Conservation (phyloP, 2,888 invertebrate species). For the Leistus spinibarbis region DNA sequence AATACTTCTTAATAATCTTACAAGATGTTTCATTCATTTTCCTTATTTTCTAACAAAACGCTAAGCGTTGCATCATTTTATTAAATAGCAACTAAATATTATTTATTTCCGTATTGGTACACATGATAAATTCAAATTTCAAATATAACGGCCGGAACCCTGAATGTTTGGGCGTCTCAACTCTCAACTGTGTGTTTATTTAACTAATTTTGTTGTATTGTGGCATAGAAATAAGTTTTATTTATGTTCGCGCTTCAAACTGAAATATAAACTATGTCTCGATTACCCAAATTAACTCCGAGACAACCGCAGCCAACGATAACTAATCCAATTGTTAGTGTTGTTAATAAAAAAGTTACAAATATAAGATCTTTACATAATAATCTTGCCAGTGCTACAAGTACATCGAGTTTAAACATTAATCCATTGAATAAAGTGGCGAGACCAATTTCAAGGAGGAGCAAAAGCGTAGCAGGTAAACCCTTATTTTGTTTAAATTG, state of each 20-base stretch:
- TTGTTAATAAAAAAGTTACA: no score
- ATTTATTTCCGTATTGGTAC: neutral
- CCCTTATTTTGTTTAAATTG: no score
- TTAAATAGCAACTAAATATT: no score
- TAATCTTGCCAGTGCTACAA: neutral
- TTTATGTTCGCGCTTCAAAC: neutral
- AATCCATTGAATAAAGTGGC: neutral
- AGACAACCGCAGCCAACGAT: neutral
- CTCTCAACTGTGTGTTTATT: no score
- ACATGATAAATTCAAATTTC: neutral
- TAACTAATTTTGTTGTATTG: no score
- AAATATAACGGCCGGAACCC: neutral
- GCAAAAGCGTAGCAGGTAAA: constrained; percentile 21
- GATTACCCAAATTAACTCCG: neutral
- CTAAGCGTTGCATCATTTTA: no score
- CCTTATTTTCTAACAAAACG: no score
- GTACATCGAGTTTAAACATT: neutral
- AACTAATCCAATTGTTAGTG: neutral
- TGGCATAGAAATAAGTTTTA: neutral
- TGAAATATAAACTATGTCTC: neutral
- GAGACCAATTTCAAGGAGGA: neutral
- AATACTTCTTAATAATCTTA: no score
- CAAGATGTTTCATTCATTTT: no score
- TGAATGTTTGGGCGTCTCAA: neutral
- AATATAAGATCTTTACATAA: no score